phyloP scores from a whole-genome alignment of 2,888 invertebrate genomes.

The Cataglyphis albicans region DNA sequence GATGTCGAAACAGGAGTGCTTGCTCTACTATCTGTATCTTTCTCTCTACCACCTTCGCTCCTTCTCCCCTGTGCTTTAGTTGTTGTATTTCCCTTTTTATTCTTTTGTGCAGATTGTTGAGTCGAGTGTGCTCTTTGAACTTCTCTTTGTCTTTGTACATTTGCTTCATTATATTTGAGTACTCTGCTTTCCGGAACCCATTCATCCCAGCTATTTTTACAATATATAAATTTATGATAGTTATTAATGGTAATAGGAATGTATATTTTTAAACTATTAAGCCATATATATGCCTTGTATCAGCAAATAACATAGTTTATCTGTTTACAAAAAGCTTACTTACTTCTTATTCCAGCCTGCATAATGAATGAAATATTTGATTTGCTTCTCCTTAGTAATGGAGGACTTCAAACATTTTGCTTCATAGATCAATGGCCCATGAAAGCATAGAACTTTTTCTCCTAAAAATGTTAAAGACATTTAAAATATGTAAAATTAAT shows the following conservation, averaged over 20 bases:
- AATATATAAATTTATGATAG: background rate
- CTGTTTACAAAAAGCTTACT: slow-evolving; percentile 78
- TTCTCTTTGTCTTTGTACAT: slow-evolving; percentile 89
- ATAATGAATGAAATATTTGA: slow-evolving; percentile 97
- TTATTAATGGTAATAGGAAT: background rate
- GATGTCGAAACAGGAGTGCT: slow-evolving; percentile 88
- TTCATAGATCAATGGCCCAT: slow-evolving; percentile 98
- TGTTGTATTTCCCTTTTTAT: slow-evolving; percentile 79
- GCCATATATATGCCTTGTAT: background rate
- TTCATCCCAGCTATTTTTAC: slow-evolving; percentile 86
- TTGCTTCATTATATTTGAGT: slow-evolving; percentile 89
- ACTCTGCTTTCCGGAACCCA: slow-evolving; percentile 90
- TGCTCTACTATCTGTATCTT: slow-evolving; percentile 88
- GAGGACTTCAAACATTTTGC: slow-evolving; percentile 96
- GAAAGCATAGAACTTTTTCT: slow-evolving; percentile 97
- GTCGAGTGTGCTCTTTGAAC: slow-evolving; percentile 88
- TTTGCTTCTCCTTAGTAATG: slow-evolving; percentile 93
- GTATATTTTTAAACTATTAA: background rate
- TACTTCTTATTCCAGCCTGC: slow-evolving; percentile 99
- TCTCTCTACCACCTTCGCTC: slow-evolving; percentile 81
- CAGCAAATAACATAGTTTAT: background rate
- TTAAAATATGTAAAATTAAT: slow-evolving; percentile 2
- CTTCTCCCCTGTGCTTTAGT: slow-evolving; percentile 79
- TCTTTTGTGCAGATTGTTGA: slow-evolving; percentile 87
- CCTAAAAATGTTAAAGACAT: slow-evolving; percentile 86